phyloP scores from a whole-genome alignment of 1,140 invertebrate genomes.

The Drosophila athabasca region DNA sequence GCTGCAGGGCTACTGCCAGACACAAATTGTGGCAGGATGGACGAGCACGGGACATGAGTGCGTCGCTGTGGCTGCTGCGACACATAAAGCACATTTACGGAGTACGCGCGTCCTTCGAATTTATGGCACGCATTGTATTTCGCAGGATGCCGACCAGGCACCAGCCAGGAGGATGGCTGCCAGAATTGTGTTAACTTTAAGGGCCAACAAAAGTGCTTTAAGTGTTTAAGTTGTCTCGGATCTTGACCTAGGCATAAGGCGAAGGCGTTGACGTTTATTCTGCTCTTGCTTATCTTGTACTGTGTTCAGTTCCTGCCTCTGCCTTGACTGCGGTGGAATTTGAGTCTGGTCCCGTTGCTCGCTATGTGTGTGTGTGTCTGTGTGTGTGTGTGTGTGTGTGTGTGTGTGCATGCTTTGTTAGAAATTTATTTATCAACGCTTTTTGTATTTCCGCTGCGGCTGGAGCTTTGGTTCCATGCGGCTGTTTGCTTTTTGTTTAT shows the following conservation, averaged over 20 bases:
- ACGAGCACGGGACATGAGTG: no score
- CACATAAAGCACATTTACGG: slow-evolving; percentile 50
- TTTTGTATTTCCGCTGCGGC: slow-evolving; percentile 69
- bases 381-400: slow-evolving; percentile 2
- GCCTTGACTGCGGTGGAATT: no score
- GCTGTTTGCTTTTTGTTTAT: slow-evolving; percentile 71
- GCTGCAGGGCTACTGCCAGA: no score
- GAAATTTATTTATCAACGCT: slow-evolving; percentile 79
- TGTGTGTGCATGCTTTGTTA: slow-evolving; percentile 45
- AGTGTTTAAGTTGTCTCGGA: background rate
- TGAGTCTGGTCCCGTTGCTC: no score
- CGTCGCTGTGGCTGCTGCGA: slow-evolving; percentile 9
- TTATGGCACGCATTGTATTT: slow-evolving; percentile 56
- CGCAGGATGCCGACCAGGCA: background rate
- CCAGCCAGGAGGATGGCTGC: background rate
- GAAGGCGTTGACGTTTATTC: no score
- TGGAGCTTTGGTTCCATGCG: slow-evolving; percentile 35
- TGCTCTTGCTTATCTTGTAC: no score
- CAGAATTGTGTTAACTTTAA: slow-evolving; percentile 23
- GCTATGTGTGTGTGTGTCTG: slow-evolving; percentile 3
- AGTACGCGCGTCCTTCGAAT: slow-evolving; percentile 42
- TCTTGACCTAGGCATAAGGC: slow-evolving; percentile 4
- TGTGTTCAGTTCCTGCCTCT: no score
- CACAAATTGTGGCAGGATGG: background rate
- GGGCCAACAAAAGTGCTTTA: slow-evolving; percentile 1